These are phyloP conservation scores for Atta texana DNA, from an alignment of 1,140 invertebrate species.

Conservation along the genomic window DNA sequence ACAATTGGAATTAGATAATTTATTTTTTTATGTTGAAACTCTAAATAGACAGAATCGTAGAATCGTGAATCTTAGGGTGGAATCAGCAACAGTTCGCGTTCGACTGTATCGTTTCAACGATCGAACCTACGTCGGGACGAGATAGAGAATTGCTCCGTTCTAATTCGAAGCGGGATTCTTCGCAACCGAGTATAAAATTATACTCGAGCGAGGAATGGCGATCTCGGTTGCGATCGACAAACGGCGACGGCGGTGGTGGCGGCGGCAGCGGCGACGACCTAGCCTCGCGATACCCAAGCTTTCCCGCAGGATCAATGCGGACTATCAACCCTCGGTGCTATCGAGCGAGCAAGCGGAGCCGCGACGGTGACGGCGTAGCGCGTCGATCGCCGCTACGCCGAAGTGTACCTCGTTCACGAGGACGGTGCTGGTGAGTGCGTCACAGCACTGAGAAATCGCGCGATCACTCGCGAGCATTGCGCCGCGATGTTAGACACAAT, in stretches of 20 bases:
- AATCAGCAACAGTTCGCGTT: neutral
- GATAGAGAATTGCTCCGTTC: neutral
- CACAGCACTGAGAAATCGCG: slow-evolving; percentile 33
- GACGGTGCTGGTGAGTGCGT: slow-evolving; percentile 35
- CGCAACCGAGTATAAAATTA: slow-evolving; percentile 37
- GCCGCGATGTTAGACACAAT: slow-evolving; percentile 28
- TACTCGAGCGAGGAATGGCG: slow-evolving; percentile 18
- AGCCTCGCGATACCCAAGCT: slow-evolving; percentile 56
- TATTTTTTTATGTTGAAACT: neutral
- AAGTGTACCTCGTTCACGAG: slow-evolving; percentile 57
- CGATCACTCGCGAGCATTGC: neutral
- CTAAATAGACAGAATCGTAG: neutral
- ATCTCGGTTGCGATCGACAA: slow-evolving; percentile 53
- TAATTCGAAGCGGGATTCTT: neutral
- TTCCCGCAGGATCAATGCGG: slow-evolving; percentile 70
- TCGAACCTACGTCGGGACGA: neutral
- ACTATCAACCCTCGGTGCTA: slow-evolving; percentile 65
- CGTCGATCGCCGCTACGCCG: slow-evolving; percentile 51
- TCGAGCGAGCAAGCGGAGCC: slow-evolving; percentile 72
- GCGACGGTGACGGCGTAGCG: slow-evolving; percentile 63
- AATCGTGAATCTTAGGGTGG: neutral
- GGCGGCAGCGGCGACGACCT: slow-evolving; percentile 23
- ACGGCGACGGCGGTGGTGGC: slow-evolving; percentile 3
- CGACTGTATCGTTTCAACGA: neutral
- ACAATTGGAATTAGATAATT: neutral